Conservation (phyloP, 2,113 vertebrate genomes). For the Epinephelus fuscoguttatus region DNA sequence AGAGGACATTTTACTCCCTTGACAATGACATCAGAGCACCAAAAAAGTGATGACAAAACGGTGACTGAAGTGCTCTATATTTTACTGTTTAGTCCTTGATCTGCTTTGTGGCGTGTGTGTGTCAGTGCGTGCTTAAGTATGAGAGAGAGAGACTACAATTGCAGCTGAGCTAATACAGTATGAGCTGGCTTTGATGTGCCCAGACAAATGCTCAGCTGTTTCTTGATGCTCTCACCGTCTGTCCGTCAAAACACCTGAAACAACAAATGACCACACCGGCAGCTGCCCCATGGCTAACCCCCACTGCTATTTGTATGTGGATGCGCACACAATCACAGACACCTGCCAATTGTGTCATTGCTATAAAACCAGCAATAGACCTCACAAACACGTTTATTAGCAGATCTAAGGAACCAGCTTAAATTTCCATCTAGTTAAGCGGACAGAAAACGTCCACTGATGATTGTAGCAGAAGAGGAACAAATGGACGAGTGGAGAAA, state of each 20-base stretch:
- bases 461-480: background rate
- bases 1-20: no score
- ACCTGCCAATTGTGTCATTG: slow-evolving; percentile 51
- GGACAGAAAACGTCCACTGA: background rate
- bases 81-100: slow-evolving; percentile 8
- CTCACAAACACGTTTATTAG: slow-evolving; percentile 10
- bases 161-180: slow-evolving; percentile 62
- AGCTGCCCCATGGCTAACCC: slow-evolving; percentile 50
- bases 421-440: background rate
- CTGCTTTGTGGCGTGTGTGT: slow-evolving; percentile 6
- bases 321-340: slow-evolving; percentile 17
- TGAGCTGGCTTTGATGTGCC: slow-evolving; percentile 53
- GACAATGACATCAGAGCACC: slow-evolving; percentile 9
- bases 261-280: slow-evolving; percentile 67
- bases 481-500: background rate
- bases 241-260: slow-evolving; percentile 71
- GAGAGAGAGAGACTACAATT: slow-evolving; percentile 12
- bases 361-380: slow-evolving; percentile 41
- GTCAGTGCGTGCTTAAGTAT: background rate
- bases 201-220: slow-evolving; percentile 61
- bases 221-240: slow-evolving; percentile 41
- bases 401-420: background rate
- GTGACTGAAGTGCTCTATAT: background rate
- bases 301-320: slow-evolving; percentile 5
- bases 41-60: background rate